These are phyloP conservation scores for Triplophysa bombifrons DNA, from an alignment of 2,797 vertebrate genomes.

Conservation along the genomic window DNA sequence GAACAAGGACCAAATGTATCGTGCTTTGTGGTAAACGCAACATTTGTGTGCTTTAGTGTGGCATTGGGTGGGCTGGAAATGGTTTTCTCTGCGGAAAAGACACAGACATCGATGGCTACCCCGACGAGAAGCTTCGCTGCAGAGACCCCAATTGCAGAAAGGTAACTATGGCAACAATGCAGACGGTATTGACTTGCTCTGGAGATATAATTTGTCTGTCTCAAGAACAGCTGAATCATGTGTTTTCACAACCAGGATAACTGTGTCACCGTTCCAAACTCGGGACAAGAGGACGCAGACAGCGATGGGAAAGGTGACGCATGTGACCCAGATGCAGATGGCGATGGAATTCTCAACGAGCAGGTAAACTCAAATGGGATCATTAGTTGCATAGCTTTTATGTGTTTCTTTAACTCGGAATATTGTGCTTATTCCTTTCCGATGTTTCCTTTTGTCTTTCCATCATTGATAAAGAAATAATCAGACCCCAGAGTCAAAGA, in stretches of 20 bases:
- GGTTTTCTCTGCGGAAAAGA: slow-evolving; percentile 95
- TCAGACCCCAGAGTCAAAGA: neutral
- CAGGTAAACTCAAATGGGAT: slow-evolving; percentile 76
- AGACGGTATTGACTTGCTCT: neutral
- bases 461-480: neutral
- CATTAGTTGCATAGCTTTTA: neutral
- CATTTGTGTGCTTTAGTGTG: slow-evolving; percentile 79
- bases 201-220: neutral
- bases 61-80: slow-evolving; percentile 97
- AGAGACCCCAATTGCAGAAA: slow-evolving; percentile 87
- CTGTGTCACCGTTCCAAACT: slow-evolving; percentile 92
- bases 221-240: slow-evolving; percentile 13
- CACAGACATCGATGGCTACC: slow-evolving; percentile 97
- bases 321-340: slow-evolving; percentile 94
- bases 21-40: neutral
- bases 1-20: neutral
- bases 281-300: slow-evolving; percentile 96
- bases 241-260: slow-evolving; percentile 82
- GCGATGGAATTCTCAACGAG: slow-evolving; percentile 92
- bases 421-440: no score
- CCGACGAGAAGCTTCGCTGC: slow-evolving; percentile 91
- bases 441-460: neutral
- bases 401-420: no score
- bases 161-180: slow-evolving; percentile 70
- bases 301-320: slow-evolving; percentile 86